Base-by-base conservation (phyloP, 2,888 invertebrate genomes). In the Torymus aiolomorphi region DNA sequence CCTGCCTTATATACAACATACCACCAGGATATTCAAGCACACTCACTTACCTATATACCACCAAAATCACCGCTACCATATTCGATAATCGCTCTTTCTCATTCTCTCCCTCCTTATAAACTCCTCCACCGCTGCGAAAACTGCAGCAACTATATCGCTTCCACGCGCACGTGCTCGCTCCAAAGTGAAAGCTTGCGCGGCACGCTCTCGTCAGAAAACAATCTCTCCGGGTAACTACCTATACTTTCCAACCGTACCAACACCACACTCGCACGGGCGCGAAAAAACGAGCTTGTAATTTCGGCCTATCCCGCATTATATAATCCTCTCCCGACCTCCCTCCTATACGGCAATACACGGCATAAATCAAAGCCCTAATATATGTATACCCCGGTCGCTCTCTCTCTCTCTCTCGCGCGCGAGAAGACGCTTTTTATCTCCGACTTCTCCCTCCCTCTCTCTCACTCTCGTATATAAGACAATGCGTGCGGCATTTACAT, bases 341-440 rank as follows among this genome's bases (percentile, higher is more conserved):
- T 73, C 42, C 24, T 73, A 89, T 88, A 89, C 88, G 88, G 88
- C 85, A 85, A 88, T 87, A 86, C 42, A 42, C 86, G 86, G 87
- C 85, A 89, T 89, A 89, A 89, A 89, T 89, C 89, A 89, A 89
- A 89, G 88, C 86, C 86, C 88, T 89, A 89, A 89, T 89, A 89
- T 74, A 81, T 76, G 78, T 78, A 52, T 87, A 88, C 87, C 86
- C 85, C 86, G 83, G 54, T 18, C 24, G 10, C 52, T 56, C 66
- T 66, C 52, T 66, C 71, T 20, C 20, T 14, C 51, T 5, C 42
- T 0, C 52, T 51, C 71, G 13, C 14, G 13, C 52, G 83, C 66
- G 51, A n/a, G 24, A 18, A 18, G 61, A 42, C 11, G 31, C 63
- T 78, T 78, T 78, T 78, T 78, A 78, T 78, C 77, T 76, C 57